Conservation (phyloP, 2,113 vertebrate species). For the Centropus unirufus region DNA sequence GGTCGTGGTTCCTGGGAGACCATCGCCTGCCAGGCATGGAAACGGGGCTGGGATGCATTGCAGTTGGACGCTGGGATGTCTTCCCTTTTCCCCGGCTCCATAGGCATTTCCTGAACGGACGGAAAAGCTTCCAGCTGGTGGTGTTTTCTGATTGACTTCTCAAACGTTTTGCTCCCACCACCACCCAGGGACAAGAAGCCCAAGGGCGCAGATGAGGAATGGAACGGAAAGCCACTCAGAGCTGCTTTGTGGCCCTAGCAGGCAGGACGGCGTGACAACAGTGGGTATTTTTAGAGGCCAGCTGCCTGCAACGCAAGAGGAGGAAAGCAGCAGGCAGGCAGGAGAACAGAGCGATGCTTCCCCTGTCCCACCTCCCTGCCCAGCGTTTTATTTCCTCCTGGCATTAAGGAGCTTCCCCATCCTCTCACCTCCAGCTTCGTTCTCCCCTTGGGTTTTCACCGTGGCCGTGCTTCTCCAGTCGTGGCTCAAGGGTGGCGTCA, state of each 20-base stretch:
- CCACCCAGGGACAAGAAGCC: background rate
- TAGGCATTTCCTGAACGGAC: background rate
- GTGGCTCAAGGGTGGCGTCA: background rate
- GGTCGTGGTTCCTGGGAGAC: background rate
- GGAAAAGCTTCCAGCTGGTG: background rate
- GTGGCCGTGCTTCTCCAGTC: background rate
- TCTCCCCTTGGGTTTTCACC: background rate
- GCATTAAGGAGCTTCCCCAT: background rate
- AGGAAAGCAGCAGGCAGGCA: slow-evolving; percentile 6
- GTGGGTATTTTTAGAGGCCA: slow-evolving; percentile 66
- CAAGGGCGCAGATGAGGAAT: background rate
- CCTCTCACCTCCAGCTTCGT: background rate
- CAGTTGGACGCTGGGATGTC: background rate
- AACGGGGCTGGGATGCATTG: background rate
- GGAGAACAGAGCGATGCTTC: background rate
- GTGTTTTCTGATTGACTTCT: background rate
- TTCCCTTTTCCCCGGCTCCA: background rate
- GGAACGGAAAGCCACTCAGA: background rate
- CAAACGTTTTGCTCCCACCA: background rate
- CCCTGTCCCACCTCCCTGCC: background rate
- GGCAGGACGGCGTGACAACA: slow-evolving; percentile 2
- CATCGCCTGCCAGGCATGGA: background rate
- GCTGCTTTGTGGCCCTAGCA: slow-evolving; percentile 33
- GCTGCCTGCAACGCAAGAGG: slow-evolving; percentile 46
- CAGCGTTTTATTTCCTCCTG: background rate